These are phyloP conservation scores for Tineola bisselliella DNA, from an alignment of 2,888 invertebrate species.

Conservation along the genomic window DNA sequence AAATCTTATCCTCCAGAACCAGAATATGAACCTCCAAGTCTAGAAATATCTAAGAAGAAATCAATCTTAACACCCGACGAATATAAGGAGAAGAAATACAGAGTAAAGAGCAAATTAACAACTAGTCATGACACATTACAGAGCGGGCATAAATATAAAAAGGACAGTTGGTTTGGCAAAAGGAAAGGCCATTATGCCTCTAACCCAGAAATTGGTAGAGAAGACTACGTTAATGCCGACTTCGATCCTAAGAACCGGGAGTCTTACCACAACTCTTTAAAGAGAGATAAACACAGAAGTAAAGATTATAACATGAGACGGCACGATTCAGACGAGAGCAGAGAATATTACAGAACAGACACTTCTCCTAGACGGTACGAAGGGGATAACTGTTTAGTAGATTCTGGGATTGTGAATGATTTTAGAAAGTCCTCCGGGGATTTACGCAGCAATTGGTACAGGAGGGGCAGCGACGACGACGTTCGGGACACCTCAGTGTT, in stretches of 20 bases:
- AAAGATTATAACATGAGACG: constrained; percentile 42
- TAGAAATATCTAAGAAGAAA: constrained; percentile 65
- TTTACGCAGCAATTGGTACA: constrained; percentile 32
- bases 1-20: constrained; percentile 57
- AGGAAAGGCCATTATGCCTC: constrained; percentile 68
- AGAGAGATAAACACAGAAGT: constrained; percentile 63
- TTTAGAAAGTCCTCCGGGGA: constrained; percentile 75
- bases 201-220: constrained; percentile 69
- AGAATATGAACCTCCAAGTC: constrained; percentile 73
- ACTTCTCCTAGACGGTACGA: constrained; percentile 55
- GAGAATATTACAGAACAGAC: constrained; percentile 52
- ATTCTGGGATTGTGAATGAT: constrained; percentile 85
- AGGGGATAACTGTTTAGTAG: constrained; percentile 72
- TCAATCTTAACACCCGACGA: constrained; percentile 72
- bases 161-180: constrained; percentile 52
- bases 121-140: constrained; percentile 60
- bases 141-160: constrained; percentile 57
- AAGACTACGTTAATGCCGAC: constrained; percentile 55
- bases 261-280: constrained; percentile 70
- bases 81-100: constrained; percentile 62
- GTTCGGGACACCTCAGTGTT: constrained; percentile 72
- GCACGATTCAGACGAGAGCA: constrained; percentile 60
- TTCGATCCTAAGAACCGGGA: constrained; percentile 46
- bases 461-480: constrained; percentile 74
- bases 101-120: constrained; percentile 45